Percentiles rank a stretch among this genome's conserved stretches.
phyloP scores from a whole-genome alignment of 2,113 vertebrate species.

The Cranoglanis bouderius region DNA sequence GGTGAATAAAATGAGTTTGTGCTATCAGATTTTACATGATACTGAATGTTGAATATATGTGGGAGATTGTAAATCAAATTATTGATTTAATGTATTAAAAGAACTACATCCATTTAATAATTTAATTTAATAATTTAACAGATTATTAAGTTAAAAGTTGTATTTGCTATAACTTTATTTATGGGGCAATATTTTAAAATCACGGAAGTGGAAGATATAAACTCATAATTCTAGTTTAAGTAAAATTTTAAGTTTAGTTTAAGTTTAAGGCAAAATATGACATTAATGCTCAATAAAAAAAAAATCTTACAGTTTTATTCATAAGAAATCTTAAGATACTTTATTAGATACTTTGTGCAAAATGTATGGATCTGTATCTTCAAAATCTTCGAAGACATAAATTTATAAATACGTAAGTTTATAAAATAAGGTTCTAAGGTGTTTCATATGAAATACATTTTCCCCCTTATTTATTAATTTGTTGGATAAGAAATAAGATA shows the following conservation, averaged over 20 bases:
- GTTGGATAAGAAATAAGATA: neutral
- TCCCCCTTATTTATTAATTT: neutral
- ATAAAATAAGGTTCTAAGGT: too few relatives aligned
- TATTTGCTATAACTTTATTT: neutral
- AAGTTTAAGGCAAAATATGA: neutral
- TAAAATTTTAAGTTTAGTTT: too few relatives aligned
- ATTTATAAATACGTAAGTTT: too few relatives aligned
- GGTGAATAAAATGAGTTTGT: neutral
- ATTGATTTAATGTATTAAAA: neutral
- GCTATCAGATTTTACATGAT: neutral
- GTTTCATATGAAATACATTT: neutral
- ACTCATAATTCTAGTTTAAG: neutral
- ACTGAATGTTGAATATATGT: neutral
- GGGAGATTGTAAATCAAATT: neutral
- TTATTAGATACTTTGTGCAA: too few relatives aligned
- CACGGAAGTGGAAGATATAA: neutral
- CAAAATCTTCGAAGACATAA: neutral
- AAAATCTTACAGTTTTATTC: neutral
- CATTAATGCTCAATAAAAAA: neutral
- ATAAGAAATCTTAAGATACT: neutral
- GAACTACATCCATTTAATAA: too few relatives aligned
- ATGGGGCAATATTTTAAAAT: neutral
- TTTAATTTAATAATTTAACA: neutral
- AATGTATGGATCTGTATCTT: too few relatives aligned
- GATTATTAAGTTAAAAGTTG: neutral